Percentiles rank a stretch among this genome's conserved stretches.
These are phyloP conservation scores for Sesamia inferens DNA, from an alignment of 2,888 invertebrate genomes.

Conservation along the genomic window DNA sequence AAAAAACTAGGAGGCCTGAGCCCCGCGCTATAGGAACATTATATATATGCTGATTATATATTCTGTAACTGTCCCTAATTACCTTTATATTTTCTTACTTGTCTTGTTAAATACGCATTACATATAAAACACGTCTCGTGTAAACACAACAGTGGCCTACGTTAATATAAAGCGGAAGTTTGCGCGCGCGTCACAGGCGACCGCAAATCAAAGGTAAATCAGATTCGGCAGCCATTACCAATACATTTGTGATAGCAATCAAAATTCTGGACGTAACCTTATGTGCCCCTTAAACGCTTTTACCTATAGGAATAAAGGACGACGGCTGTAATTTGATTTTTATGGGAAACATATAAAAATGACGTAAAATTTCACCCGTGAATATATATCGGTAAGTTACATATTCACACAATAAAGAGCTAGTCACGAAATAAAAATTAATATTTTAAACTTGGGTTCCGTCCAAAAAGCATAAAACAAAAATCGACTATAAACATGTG, in stretches of 20 bases:
- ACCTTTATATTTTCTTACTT: neutral
- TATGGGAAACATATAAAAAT: slow-evolving; percentile 3
- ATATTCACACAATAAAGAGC: too few species aligned
- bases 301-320: neutral
- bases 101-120: neutral
- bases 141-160: slow-evolving; percentile 32
- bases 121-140: neutral
- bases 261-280: slow-evolving; percentile 57
- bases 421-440: slow-evolving; percentile 38
- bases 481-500: slow-evolving; percentile 55
- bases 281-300: slow-evolving; percentile 26
- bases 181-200: slow-evolving; percentile 56
- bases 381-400: too few species aligned
- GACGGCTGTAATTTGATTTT: slow-evolving; percentile 20
- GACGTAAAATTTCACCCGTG: neutral
- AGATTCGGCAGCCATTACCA: slow-evolving; percentile 66
- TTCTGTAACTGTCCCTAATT: neutral
- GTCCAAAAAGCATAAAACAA: slow-evolving; percentile 55
- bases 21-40: neutral
- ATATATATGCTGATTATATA: neutral
- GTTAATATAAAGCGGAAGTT: slow-evolving; percentile 58
- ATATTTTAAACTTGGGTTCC: slow-evolving; percentile 54
- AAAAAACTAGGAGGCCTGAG: neutral
- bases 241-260: slow-evolving; percentile 73
- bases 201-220: slow-evolving; percentile 73